Evolutionary conservation across 1,140 invertebrate species (phyloP).

Genomic region (Drosophila equinoxialis): DNA sequence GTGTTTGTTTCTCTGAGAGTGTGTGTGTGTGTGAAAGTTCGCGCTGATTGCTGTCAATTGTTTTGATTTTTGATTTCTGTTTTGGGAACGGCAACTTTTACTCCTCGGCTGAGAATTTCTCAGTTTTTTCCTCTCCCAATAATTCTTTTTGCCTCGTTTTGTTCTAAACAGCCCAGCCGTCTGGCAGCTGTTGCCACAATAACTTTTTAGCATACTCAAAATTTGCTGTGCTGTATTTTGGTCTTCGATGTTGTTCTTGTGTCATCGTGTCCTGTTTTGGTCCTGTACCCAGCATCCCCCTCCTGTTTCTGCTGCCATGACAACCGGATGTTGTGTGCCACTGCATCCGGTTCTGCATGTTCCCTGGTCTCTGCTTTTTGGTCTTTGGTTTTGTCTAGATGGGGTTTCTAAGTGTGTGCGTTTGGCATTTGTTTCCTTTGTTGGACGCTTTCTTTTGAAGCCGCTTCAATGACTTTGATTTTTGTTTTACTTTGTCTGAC

Average conservation of each 20-base stretch:
- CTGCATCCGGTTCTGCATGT: conserved; percentile 61
- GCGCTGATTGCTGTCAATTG: conserved; percentile 80
- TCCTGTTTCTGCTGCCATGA: conserved; percentile 41
- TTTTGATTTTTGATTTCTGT: conserved; percentile 65
- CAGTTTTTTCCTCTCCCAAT: neutral
- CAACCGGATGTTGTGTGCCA: conserved; percentile 65
- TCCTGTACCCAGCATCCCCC: conserved; percentile 30
- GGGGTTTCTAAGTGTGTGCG: conserved; percentile 42
- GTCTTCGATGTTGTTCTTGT: conserved; percentile 23
- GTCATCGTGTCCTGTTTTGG: conserved; percentile 29
- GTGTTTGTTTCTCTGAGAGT: conserved; percentile 18
- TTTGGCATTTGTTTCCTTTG: conserved; percentile 70
- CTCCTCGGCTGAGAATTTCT: conserved; percentile 1
- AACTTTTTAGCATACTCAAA: conserved; percentile 71
- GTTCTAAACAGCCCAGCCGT: neutral
- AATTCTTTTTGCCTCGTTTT: conserved; percentile 35
- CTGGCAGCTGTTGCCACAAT: conserved; percentile 71
- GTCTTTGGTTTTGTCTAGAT: neutral
- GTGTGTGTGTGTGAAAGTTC: conserved; percentile 31
- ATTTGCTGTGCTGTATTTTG: conserved; percentile 10
- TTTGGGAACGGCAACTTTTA: conserved; percentile 1
- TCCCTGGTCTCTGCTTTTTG: conserved; percentile 22
- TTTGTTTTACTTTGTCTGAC: conserved; percentile 26
- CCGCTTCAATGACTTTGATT: conserved; percentile 62
- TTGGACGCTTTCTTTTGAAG: conserved; percentile 59